Evolutionary conservation across 2,888 invertebrate species (phyloP).

Genomic region (Aethes cnicana): DNA sequence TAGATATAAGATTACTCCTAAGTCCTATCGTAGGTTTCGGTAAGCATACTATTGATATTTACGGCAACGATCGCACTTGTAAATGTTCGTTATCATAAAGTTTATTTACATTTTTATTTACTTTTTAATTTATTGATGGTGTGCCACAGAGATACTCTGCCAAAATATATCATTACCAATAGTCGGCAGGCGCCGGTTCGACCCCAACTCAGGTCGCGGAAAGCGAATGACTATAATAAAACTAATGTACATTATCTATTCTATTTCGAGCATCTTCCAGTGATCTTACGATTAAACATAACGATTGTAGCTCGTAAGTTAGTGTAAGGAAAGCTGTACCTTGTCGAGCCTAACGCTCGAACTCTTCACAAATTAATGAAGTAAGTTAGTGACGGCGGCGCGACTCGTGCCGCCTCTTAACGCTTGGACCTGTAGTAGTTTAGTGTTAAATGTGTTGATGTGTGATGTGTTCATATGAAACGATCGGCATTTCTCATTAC

Average conservation of each 20-base stretch:
- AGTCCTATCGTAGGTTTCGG: slow-evolving; percentile 70
- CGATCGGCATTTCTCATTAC: slow-evolving; percentile 67
- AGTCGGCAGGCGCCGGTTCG: slow-evolving; percentile 41
- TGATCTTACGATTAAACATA: slow-evolving; percentile 72
- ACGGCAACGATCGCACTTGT: slow-evolving; percentile 79
- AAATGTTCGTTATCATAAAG: slow-evolving; percentile 77
- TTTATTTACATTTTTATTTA: slow-evolving; percentile 82
- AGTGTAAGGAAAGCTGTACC: slow-evolving; percentile 73
- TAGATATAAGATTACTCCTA: slow-evolving; percentile 67
- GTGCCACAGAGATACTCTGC: slow-evolving; percentile 83
- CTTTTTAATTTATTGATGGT: slow-evolving; percentile 80
- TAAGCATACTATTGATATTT: slow-evolving; percentile 78
- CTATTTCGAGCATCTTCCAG: slow-evolving; percentile 77
- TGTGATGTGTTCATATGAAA: slow-evolving; percentile 78
- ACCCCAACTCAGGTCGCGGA: slow-evolving; percentile 46
- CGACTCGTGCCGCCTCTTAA: slow-evolving; percentile 63
- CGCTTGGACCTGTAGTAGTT: slow-evolving; percentile 71
- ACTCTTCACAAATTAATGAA: slow-evolving; percentile 75
- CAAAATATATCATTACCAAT: slow-evolving; percentile 82
- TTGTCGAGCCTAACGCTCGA: slow-evolving; percentile 64
- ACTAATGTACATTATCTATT: slow-evolving; percentile 59
- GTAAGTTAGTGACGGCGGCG: slow-evolving; percentile 67
- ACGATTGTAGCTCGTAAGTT: slow-evolving; percentile 72
- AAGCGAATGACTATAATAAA: slow-evolving; percentile 55
- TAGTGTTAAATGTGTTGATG: slow-evolving; percentile 76